These are phyloP conservation scores for Paguma larvata DNA, from an alignment of 2,797 vertebrate species.

Conservation along the genomic window DNA sequence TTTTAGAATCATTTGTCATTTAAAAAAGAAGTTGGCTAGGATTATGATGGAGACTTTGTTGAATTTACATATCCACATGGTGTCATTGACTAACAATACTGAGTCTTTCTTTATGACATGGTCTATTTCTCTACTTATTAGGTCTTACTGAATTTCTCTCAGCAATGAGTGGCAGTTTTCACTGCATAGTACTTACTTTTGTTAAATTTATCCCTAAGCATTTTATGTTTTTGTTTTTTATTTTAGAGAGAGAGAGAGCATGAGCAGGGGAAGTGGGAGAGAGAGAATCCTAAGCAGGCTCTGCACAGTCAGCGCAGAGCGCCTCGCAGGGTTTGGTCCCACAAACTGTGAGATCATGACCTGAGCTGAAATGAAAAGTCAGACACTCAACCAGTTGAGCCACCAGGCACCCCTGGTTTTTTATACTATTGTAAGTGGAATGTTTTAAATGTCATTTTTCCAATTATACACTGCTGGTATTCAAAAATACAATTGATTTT, in stretches of 20 bases:
- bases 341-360: too few species aligned
- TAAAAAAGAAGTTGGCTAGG: not conserved
- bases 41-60: not conserved
- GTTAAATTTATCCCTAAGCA: not conserved
- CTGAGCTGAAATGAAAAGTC: too few species aligned
- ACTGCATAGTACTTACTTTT: not conserved
- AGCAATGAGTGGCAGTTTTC: not conserved
- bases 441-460: not conserved
- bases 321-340: too few species aligned
- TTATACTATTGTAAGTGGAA: not conserved
- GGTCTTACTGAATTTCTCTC: not conserved
- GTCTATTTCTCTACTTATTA: not conserved
- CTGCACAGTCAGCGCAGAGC: too few species aligned
- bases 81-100: not conserved
- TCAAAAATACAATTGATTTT: not conserved
- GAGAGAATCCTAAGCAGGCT: too few species aligned
- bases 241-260: too few species aligned
- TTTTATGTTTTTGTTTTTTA: not conserved
- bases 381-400: too few species aligned
- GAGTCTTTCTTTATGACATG: not conserved
- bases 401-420: not conserved
- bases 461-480: not conserved
- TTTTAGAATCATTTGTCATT: slow-evolving; percentile 27
- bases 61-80: not conserved
- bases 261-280: too few species aligned